Conservation (phyloP, 2,888 invertebrate species). For the Bombylius discolor region DNA sequence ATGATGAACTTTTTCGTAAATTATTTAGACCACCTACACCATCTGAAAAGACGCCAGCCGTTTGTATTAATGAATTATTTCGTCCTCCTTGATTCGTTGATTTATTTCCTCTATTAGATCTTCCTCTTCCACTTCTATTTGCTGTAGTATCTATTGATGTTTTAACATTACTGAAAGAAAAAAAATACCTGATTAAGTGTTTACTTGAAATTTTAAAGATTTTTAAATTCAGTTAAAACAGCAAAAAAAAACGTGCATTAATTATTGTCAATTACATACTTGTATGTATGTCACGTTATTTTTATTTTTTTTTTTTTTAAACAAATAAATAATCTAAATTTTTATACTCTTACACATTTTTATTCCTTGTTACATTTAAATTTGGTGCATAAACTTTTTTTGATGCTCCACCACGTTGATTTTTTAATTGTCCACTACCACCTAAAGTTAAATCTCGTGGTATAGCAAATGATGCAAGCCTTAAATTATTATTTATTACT, state of each 20-base stretch:
- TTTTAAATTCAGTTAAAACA: too few relatives aligned
- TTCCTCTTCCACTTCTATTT: slow-evolving; percentile 18
- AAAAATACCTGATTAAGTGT: not conserved
- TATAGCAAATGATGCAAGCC: slow-evolving; percentile 40
- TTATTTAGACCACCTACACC: slow-evolving; percentile 28
- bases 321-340: too few relatives aligned
- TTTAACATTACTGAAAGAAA: slow-evolving; percentile 28
- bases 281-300: too few relatives aligned
- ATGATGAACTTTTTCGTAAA: slow-evolving; percentile 16
- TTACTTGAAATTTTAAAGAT: too few relatives aligned
- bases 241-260: too few relatives aligned
- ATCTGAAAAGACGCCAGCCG: slow-evolving; percentile 33
- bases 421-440: slow-evolving; percentile 24
- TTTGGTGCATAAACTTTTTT: slow-evolving; percentile 50
- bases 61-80: slow-evolving; percentile 29
- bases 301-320: too few relatives aligned
- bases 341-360: slow-evolving; percentile 32
- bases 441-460: slow-evolving; percentile 46
- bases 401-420: slow-evolving; percentile 22
- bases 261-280: too few relatives aligned
- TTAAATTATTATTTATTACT: slow-evolving; percentile 11
- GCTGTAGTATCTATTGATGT: slow-evolving; percentile 31
- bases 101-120: slow-evolving; percentile 16
- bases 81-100: slow-evolving; percentile 15
- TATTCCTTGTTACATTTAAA: slow-evolving; percentile 47